Evolutionary conservation across 2,888 invertebrate genomes (phyloP), one percentile per base, ranked within the genome.

Genomic region (Cristatella mucedo): DNA sequence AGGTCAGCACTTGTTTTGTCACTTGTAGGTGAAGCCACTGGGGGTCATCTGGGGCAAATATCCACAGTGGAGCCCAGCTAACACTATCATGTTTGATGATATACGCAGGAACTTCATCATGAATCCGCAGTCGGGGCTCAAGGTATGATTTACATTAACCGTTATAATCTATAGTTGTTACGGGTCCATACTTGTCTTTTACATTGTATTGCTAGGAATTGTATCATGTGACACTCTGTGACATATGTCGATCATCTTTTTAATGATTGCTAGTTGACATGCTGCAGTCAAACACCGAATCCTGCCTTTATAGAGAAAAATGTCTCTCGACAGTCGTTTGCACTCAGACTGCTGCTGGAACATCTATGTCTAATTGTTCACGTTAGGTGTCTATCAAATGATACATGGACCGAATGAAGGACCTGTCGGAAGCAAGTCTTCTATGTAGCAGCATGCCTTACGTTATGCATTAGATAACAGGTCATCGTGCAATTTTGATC

Each of bases 81-180:
- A 95, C 63, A 93, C 91, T 0, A 87, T 95, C 46, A 95, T 95
- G 91, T 84, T 95, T 54, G 93, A 95, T 59, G 93, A 95, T 56
- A 81, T 91, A 29, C 72, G 89, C 40, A 72, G 89, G 51, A 95
- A 95, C 67, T 95, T 95, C 57, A 75, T 91, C 29, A 91, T 95
- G 91, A 95, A 95, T 65, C 91, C 91, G 0, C 82, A 82, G 53
- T 84, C 81, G 44, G 93, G 93, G 0, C 69, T 93, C 1, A 78
- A 80, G 54, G 67, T 66, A 45, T 43, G 50, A 11, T 26, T 26
- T 9, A 11, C n/a, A n/a, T n/a, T n/a, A 9, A 26, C 9, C 9
- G 9, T 33, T 36, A 38, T 18, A 13, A 38, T 15, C 15, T 15
- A 13, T 6, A 6, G n/a, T 41, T 18, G 9, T 40, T 15, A 15